Conservation (phyloP, 2,113 vertebrate genomes). For the Apteryx mantelli region DNA sequence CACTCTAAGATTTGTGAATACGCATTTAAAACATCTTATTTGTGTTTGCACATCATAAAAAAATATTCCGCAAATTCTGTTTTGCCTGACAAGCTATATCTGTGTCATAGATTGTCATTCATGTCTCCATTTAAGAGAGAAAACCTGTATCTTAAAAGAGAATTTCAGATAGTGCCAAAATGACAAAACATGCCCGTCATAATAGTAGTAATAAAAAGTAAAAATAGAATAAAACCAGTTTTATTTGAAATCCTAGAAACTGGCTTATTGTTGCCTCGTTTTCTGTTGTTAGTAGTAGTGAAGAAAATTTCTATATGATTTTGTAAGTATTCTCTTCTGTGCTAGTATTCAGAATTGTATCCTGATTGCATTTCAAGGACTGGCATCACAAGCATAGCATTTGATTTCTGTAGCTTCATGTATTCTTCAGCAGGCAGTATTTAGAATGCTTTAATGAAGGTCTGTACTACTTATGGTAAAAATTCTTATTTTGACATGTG, state of each 20-base stretch:
- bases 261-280: background rate
- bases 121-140: background rate
- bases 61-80: background rate
- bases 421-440: background rate
- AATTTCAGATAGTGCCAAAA: background rate
- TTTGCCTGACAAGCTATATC: background rate
- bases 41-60: background rate
- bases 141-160: background rate
- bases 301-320: background rate
- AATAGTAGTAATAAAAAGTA: background rate
- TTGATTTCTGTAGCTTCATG: background rate
- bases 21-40: background rate
- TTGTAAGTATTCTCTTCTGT: background rate
- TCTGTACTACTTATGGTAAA: background rate
- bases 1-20: background rate
- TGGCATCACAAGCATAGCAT: background rate
- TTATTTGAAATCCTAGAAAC: background rate
- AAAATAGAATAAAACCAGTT: background rate
- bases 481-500: background rate
- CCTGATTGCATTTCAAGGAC: background rate
- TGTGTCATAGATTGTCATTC: background rate
- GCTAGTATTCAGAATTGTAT: background rate
- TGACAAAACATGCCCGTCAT: background rate
- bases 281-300: background rate
- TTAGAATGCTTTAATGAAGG: background rate